Evolutionary conservation across 2,888 invertebrate genomes (phyloP).

Genomic region (Aromia moschata): DNA sequence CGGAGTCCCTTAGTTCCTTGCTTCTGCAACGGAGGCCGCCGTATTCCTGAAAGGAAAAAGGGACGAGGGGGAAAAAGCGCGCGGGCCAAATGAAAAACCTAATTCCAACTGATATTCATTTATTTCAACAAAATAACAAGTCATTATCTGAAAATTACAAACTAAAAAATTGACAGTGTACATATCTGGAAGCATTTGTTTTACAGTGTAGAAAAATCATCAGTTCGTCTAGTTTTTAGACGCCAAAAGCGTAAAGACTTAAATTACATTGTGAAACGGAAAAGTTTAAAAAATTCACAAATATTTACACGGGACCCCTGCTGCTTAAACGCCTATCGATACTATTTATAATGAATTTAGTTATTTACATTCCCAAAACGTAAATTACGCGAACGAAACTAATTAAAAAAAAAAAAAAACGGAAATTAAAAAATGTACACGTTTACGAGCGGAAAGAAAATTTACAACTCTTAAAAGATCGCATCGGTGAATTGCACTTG

Average conservation of each 20-base stretch:
- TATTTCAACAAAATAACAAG: constrained; percentile 64
- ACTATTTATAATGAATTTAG: constrained; percentile 51
- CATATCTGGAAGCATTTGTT: constrained; percentile 61
- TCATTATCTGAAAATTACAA: constrained; percentile 60
- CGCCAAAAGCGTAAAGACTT: constrained; percentile 57
- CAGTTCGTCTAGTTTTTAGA: constrained; percentile 57
- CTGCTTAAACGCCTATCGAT: constrained; percentile 40
- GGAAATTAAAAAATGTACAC: constrained; percentile 41
- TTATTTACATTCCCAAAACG: constrained; percentile 54
- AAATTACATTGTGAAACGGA: constrained; percentile 57
- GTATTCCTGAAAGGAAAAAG: too few species aligned
- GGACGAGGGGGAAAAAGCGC: not conserved
- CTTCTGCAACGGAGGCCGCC: too few species aligned
- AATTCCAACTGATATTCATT: constrained; percentile 62
- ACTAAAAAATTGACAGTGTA: constrained; percentile 62
- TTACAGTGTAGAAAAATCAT: constrained; percentile 60
- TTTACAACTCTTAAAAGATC: constrained; percentile 42
- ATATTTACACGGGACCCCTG: constrained; percentile 57
- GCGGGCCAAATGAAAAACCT: constrained; percentile 30
- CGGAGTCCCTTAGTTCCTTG: too few species aligned
- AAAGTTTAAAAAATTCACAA: constrained; percentile 59
- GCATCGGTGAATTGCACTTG: constrained; percentile 41
- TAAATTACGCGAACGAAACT: too few species aligned
- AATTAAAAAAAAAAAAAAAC: too few species aligned
- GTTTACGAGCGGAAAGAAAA: constrained; percentile 35